Conservation (phyloP, 2,113 vertebrate species). For the Gulo gulo region DNA sequence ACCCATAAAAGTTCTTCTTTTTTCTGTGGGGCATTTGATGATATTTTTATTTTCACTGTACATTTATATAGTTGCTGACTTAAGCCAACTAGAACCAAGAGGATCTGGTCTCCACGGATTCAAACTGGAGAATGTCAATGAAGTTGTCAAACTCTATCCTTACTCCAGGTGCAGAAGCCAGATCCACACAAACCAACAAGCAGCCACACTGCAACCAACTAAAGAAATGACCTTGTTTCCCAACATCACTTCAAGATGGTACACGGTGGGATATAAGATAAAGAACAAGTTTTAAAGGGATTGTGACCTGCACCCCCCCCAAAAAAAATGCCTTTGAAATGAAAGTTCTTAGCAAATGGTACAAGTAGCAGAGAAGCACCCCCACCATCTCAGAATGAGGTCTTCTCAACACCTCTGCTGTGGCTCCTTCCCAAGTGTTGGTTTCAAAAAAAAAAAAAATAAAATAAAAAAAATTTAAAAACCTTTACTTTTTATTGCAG, state of each 20-base stretch:
- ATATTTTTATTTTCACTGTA: background rate
- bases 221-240: background rate
- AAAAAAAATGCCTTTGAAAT: background rate
- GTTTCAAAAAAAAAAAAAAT: background rate
- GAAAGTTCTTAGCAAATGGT: background rate
- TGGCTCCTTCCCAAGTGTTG: background rate
- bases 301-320: too few relatives aligned
- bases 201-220: background rate
- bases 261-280: background rate
- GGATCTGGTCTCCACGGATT: background rate
- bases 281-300: background rate
- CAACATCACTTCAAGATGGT: background rate
- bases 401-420: background rate
- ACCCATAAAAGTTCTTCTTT: background rate
- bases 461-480: background rate
- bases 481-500: background rate
- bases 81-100: background rate
- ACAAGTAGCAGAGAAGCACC: background rate
- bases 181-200: background rate
- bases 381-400: accelerated
- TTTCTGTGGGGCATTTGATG: background rate
- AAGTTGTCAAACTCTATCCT: background rate
- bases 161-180: background rate
- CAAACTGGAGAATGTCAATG: background rate
- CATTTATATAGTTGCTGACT: background rate